Evolutionary conservation across 2,113 vertebrate species (phyloP), one percentile per base, ranked within the genome.

Genomic region (Narcine bancroftii): DNA sequence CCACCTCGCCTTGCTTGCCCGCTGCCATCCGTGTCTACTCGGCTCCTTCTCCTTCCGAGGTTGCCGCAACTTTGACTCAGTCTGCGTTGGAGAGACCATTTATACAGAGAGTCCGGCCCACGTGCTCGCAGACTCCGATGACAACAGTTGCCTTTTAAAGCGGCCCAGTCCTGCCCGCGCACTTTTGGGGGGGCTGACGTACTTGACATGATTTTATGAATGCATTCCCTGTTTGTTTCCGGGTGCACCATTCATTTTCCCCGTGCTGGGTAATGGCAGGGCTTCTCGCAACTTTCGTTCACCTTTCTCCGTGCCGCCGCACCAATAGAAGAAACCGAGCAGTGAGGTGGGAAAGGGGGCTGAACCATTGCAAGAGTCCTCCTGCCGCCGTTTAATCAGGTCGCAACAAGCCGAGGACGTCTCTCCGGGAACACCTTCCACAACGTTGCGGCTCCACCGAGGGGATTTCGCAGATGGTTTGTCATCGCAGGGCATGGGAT

Each of bases 1-100:
- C 75, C 63, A 96, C 93, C 94, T 98, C 97, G 92, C 96, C 93
- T 56, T 96, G 97, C 94, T 97, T 97, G 81, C 96, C 94, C 3
- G 15, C 50, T 73, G 97, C 96, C 96, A 98, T 97, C 93, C 56
- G 17, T 4, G 15, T 3, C 0, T 7, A 9, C 19, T 73, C 33
- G n/a, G 73, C 7, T 17, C 33, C 21, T 10, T 17, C 75, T 77
- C 29, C 81, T 56, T 50, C 33, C 50, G 0, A 6, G 45, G 63
- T 71, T 71, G 89, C 66, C 42, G 65, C 89, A 69, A 91, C 36
- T 91, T 91, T 45, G 63, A 47, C 56, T 47, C 24, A 0, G 3
- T 69, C 11, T 69, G 39, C 65, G 19, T 1, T 63, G 83, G 2
- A 39, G 60, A 66, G 10, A 39, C 56, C 24, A 71, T 91, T 69